These are phyloP conservation scores for Oreochromis tanganicae DNA, from an alignment of 2,113 vertebrate genomes.

Conservation along the genomic window DNA sequence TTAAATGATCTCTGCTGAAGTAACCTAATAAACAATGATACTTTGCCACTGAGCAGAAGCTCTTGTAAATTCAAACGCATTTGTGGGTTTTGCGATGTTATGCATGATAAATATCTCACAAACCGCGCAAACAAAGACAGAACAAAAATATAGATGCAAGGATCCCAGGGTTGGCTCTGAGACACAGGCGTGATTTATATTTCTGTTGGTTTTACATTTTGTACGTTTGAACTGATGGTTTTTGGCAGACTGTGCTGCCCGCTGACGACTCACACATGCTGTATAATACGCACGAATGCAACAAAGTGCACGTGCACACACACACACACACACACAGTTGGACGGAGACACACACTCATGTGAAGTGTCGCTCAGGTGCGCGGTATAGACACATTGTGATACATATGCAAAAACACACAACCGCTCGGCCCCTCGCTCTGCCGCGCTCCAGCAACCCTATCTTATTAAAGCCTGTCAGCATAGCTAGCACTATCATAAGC, in stretches of 20 bases:
- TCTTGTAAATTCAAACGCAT: neutral
- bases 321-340: neutral
- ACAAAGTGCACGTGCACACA: neutral
- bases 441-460: slow-evolving; percentile 69
- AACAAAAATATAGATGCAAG: neutral
- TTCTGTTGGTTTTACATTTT: slow-evolving; percentile 5
- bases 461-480: slow-evolving; percentile 78
- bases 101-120: slow-evolving; percentile 4
- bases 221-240: neutral
- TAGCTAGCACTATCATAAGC: slow-evolving; percentile 77
- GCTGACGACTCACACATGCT: neutral
- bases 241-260: neutral
- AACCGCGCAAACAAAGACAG: neutral
- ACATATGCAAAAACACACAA: slow-evolving; percentile 27
- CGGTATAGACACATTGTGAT: neutral
- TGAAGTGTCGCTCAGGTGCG: neutral
- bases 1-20: slow-evolving; percentile 21
- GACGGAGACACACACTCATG: neutral
- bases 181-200: slow-evolving; percentile 1
- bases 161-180: neutral
- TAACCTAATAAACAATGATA: slow-evolving; percentile 26
- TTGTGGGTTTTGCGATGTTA: neutral
- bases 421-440: slow-evolving; percentile 48
- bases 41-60: neutral
- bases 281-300: neutral